Conservation (phyloP, 2,113 vertebrate species). For the Leiothrix lutea region DNA sequence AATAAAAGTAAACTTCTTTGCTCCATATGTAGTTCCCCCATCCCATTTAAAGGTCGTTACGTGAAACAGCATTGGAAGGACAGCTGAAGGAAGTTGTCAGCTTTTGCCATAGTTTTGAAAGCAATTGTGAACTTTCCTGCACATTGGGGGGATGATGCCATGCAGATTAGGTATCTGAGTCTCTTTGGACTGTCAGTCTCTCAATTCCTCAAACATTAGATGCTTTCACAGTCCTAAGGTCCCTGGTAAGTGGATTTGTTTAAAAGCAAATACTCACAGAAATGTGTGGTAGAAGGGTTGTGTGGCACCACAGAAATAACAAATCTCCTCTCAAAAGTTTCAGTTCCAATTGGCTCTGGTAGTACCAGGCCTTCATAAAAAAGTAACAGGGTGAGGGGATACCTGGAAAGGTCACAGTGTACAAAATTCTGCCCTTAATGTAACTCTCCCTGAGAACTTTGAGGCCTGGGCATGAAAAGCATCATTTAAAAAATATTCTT, state of each 20-base stretch:
- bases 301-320: neutral
- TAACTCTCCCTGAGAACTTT: neutral
- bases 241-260: neutral
- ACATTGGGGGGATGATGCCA: neutral
- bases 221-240: neutral
- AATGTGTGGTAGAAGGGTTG: neutral
- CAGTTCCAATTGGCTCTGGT: neutral
- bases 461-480: neutral
- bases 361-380: neutral
- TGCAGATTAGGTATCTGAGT: neutral
- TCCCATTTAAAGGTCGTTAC: neutral
- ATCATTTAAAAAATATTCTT: neutral
- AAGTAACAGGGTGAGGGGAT: neutral
- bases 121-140: neutral
- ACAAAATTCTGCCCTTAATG: neutral
- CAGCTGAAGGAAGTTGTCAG: neutral
- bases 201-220: neutral
- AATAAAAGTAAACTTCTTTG: neutral
- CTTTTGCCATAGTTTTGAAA: neutral
- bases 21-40: neutral
- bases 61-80: neutral
- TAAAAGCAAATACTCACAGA: neutral
- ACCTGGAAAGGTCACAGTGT: neutral
- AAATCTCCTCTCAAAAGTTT: neutral
- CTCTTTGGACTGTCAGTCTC: neutral